phyloP scores from a whole-genome alignment of 1,140 invertebrate species.

The Calephelis virginiensis region DNA sequence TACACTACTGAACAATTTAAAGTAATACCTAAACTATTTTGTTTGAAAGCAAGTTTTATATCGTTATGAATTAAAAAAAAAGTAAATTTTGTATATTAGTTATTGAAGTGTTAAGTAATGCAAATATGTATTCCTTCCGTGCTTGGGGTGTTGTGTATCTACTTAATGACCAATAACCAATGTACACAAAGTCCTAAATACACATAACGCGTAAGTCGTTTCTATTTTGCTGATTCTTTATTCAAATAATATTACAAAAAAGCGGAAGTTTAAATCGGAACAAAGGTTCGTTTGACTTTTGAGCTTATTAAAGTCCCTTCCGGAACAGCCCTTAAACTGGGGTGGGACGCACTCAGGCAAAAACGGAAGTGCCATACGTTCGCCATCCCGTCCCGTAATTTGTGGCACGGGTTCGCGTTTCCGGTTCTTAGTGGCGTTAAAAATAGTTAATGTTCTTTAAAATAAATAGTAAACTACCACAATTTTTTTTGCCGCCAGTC shows the following conservation, averaged over 20 bases:
- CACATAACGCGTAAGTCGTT: conserved; percentile 9
- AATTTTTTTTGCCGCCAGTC: no score
- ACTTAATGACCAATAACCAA: background rate
- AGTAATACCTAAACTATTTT: no score
- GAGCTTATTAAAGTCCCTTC: conserved; percentile 70
- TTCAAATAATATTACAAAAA: conserved; percentile 39
- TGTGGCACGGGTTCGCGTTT: conserved; percentile 66
- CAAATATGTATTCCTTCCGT: no score
- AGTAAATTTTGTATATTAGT: no score
- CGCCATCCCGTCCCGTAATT: conserved; percentile 63
- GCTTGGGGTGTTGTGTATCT: no score
- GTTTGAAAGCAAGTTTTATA: no score
- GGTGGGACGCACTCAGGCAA: conserved; percentile 58
- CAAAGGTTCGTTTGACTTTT: conserved; percentile 64
- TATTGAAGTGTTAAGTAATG: no score
- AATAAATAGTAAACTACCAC: no score
- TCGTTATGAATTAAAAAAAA: no score
- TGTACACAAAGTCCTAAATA: conserved; percentile 3
- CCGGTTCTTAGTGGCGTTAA: conserved; percentile 56
- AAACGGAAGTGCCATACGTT: conserved; percentile 73
- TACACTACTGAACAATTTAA: no score
- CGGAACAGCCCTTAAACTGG: conserved; percentile 62
- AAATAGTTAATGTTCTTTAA: conserved; percentile 42
- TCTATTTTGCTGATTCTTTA: conserved; percentile 20
- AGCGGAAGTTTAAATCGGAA: conserved; percentile 54